These are phyloP conservation scores for Cephalotes varians DNA, from an alignment of 2,888 invertebrate genomes.

Conservation along the genomic window DNA sequence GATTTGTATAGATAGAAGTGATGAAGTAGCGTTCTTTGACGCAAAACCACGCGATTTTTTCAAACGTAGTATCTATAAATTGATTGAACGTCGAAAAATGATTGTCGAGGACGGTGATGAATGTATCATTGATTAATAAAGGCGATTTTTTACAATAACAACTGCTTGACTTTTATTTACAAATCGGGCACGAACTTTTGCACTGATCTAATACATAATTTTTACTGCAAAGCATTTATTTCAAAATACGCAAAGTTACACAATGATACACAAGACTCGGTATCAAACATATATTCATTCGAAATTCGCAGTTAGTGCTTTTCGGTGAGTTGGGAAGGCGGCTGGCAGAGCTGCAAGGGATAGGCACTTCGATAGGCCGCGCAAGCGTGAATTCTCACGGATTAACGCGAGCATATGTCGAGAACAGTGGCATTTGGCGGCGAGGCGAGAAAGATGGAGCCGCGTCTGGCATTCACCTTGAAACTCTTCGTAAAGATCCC, in stretches of 20 bases:
- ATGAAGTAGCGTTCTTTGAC: too few species aligned
- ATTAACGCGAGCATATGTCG: slow-evolving; percentile 35
- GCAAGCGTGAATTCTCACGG: slow-evolving; percentile 43
- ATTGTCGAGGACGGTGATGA: too few species aligned
- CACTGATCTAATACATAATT: too few species aligned
- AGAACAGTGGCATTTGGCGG: slow-evolving; percentile 12
- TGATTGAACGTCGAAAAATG: too few species aligned
- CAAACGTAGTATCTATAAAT: too few species aligned
- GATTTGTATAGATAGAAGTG: too few species aligned
- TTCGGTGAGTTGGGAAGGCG: neutral
- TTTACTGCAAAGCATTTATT: neutral
- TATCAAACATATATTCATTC: neutral
- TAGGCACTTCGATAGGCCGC: neutral
- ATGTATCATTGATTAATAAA: too few species aligned
- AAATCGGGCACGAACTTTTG: too few species aligned
- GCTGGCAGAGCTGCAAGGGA: neutral
- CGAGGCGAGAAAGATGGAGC: slow-evolving; percentile 18
- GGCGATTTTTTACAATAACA: too few species aligned
- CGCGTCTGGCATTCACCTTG: slow-evolving; percentile 48
- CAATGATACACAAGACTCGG: too few species aligned
- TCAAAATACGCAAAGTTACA: neutral
- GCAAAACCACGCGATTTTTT: too few species aligned
- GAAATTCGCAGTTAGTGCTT: neutral
- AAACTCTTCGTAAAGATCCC: slow-evolving; percentile 33
- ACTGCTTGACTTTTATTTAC: too few species aligned